phyloP scores from a whole-genome alignment of 2,113 vertebrate species.

The Heterochromis multidens region DNA sequence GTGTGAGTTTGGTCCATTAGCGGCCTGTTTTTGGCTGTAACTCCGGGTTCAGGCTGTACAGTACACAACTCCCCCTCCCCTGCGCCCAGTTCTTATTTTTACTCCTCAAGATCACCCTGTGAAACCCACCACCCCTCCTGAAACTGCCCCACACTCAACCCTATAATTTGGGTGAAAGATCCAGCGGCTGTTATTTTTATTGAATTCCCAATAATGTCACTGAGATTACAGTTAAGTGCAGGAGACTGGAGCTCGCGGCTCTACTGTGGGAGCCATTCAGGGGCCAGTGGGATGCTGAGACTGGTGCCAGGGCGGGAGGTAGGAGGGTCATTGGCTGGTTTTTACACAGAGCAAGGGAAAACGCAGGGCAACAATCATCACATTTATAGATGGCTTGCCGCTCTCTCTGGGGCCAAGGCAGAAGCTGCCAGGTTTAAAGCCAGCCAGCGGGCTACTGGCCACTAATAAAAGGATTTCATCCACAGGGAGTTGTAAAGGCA shows the following conservation, averaged over 20 bases:
- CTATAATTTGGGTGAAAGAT: conserved; percentile 68
- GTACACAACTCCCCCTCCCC: not conserved
- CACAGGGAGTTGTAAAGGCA: conserved; percentile 32
- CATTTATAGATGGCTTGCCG: conserved; percentile 49
- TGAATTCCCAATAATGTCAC: conserved; percentile 61
- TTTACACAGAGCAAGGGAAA: conserved; percentile 43
- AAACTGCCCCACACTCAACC: conserved; percentile 42
- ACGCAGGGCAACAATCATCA: conserved; percentile 53
- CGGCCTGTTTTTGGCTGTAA: conserved; percentile 42
- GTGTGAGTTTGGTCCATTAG: conserved; percentile 58
- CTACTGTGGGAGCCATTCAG: conserved; percentile 18
- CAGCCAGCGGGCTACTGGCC: conserved; percentile 55
- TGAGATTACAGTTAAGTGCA: conserved; percentile 48
- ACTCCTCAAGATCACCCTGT: conserved; percentile 10
- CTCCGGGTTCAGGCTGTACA: conserved; percentile 24
- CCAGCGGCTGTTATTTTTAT: conserved; percentile 64
- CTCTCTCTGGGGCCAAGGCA: conserved; percentile 10
- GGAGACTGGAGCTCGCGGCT: conserved; percentile 32
- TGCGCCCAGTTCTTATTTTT: conserved; percentile 22
- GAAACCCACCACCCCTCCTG: not conserved
- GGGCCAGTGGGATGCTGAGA: conserved; percentile 32
- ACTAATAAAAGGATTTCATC: conserved; percentile 58
- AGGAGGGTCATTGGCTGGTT: conserved; percentile 43
- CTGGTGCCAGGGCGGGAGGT: conserved; percentile 43
- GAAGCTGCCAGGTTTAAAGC: conserved; percentile 49